Evolutionary conservation across 2,888 invertebrate genomes (phyloP).

Genomic region (Heliconius ismenius): DNA sequence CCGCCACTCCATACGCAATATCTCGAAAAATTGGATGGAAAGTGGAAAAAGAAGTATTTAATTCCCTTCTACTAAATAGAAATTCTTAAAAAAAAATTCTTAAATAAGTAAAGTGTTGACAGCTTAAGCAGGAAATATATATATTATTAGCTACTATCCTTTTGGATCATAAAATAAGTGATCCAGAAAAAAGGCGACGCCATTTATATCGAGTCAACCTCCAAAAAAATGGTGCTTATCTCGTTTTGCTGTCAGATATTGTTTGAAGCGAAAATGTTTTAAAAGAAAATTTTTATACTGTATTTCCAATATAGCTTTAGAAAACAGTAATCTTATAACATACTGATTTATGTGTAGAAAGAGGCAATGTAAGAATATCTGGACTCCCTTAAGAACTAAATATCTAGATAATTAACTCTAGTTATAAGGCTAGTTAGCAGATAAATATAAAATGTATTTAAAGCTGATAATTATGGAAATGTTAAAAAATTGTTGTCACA

Average conservation of each 20-base stretch:
- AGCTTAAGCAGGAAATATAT: background rate
- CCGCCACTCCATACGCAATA: too few species aligned
- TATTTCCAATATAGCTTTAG: background rate
- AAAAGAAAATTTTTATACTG: background rate
- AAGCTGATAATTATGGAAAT: too few species aligned
- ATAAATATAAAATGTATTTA: too few species aligned
- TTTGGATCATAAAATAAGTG: background rate
- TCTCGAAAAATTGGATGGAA: too few species aligned
- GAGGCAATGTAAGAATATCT: too few species aligned
- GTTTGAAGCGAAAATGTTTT: constrained; percentile 1
- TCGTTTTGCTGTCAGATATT: background rate
- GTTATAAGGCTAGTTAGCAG: too few species aligned
- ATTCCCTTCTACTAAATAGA: background rate
- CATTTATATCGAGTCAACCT: constrained; percentile 7
- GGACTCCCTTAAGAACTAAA: too few species aligned
- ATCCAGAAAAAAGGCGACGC: constrained; percentile 5
- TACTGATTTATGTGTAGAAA: too few species aligned
- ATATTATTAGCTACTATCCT: background rate
- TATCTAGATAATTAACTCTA: too few species aligned
- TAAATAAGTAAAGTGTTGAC: background rate
- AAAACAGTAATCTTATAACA: too few species aligned
- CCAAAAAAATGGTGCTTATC: constrained; percentile 1
- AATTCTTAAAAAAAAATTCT: background rate
- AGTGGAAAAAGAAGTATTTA: background rate
- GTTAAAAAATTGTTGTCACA: too few species aligned